A percentile compares a stretch with the other conserved stretches of the same genome.
Conservation (phyloP, 2,113 vertebrate genomes). For the Cololabis saira region DNA sequence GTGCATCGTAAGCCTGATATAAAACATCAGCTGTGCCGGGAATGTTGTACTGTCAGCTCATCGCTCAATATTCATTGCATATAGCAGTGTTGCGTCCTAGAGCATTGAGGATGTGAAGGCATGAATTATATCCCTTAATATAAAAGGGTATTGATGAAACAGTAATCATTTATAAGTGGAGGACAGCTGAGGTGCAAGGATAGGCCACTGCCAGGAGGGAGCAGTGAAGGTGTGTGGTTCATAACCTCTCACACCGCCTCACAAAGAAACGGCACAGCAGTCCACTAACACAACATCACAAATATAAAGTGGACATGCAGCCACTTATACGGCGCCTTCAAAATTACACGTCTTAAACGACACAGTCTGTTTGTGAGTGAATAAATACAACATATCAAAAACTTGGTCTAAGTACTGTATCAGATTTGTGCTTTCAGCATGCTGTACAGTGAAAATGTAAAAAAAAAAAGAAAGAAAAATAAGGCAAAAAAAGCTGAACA, state of each 20-base stretch:
- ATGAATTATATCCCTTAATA: slow-evolving; percentile 32
- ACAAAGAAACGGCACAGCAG: slow-evolving; percentile 31
- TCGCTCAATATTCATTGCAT: slow-evolving; percentile 40
- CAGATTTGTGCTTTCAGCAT: slow-evolving; percentile 31
- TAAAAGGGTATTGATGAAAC: slow-evolving; percentile 35
- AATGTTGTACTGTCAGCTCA: slow-evolving; percentile 57
- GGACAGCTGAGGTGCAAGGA: slow-evolving; percentile 54
- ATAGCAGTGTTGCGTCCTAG: slow-evolving; percentile 31
- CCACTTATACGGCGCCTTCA: slow-evolving; percentile 11
- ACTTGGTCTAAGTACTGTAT: slow-evolving; percentile 20
- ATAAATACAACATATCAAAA: slow-evolving; percentile 20
- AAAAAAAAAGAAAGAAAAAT: no score
- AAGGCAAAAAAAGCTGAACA: slow-evolving; percentile 24
- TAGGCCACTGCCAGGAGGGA: slow-evolving; percentile 65
- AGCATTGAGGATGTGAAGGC: slow-evolving; percentile 22
- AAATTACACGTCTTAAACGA: slow-evolving; percentile 11
- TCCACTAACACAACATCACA: slow-evolving; percentile 46
- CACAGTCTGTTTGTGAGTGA: background rate
- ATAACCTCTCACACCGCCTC: slow-evolving; percentile 15
- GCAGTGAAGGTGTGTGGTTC: slow-evolving; percentile 61
- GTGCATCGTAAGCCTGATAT: slow-evolving; percentile 17
- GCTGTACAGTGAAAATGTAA: slow-evolving; percentile 35
- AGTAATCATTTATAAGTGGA: slow-evolving; percentile 35
- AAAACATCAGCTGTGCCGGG: slow-evolving; percentile 43
- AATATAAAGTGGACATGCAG: slow-evolving; percentile 50